phyloP scores from a whole-genome alignment of 2,113 vertebrate genomes.

The Callaeas wilsoni region DNA sequence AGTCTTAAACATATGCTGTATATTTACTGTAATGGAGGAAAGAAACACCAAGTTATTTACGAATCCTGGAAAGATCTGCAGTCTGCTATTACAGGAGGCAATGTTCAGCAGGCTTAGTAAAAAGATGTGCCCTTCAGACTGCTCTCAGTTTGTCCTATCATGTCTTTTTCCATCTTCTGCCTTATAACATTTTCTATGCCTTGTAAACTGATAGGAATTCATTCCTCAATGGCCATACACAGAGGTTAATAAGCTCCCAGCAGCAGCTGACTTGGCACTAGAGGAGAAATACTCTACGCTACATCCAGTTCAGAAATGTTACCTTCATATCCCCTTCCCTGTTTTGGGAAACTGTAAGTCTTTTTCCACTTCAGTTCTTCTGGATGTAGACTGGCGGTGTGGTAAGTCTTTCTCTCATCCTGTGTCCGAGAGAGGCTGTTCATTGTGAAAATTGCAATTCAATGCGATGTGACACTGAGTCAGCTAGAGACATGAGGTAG shows the following conservation, averaged over 20 bases:
- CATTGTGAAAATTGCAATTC: neutral
- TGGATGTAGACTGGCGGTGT: neutral
- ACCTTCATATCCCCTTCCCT: conserved; percentile 36
- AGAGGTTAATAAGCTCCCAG: conserved; percentile 51
- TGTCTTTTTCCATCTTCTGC: conserved; percentile 45
- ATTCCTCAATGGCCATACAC: conserved; percentile 24
- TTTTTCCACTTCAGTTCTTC: conserved; percentile 1
- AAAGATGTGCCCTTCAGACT: conserved; percentile 39
- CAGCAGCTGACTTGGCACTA: conserved; percentile 49
- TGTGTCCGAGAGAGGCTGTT: neutral
- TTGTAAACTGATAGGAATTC: conserved; percentile 48
- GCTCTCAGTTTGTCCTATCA: conserved; percentile 25
- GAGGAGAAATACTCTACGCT: conserved; percentile 1
- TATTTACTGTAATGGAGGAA: neutral
- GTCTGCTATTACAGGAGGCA: neutral
- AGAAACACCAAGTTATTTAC: neutral
- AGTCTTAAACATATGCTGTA: neutral
- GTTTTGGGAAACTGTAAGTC: neutral
- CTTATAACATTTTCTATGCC: conserved; percentile 29
- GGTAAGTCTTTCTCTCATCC: neutral
- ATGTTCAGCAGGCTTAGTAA: neutral
- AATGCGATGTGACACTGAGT: neutral
- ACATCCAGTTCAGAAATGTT: neutral
- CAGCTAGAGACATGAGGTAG: neutral
- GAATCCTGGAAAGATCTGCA: neutral